Evolutionary conservation across 1,140 invertebrate genomes (phyloP).

Genomic region (Zaprionus camerounensis): DNA sequence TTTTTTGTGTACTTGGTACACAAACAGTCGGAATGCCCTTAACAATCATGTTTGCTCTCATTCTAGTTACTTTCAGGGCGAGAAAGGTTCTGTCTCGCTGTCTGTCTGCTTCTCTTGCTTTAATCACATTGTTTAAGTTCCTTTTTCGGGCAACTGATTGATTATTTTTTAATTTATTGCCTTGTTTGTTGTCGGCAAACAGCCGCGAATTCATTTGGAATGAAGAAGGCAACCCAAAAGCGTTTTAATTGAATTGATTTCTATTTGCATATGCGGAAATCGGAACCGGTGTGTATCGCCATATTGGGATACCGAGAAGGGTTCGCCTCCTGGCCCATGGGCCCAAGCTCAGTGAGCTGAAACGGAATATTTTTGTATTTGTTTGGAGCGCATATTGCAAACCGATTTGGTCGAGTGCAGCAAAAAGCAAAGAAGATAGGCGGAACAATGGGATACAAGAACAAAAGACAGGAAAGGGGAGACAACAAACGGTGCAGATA

Average conservation of each 20-base stretch:
- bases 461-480: neutral
- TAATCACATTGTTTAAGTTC: neutral
- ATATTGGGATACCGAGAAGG: neutral
- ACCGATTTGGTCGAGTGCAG: neutral
- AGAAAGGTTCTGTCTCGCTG: neutral
- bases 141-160: neutral
- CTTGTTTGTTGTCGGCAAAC: neutral
- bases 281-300: neutral
- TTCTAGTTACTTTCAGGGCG: too few species aligned
- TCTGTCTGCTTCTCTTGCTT: neutral
- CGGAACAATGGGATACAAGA: neutral
- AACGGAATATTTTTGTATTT: neutral
- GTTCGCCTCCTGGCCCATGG: too few species aligned
- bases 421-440: neutral
- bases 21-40: too few species aligned
- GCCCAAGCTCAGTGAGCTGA: neutral
- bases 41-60: too few species aligned
- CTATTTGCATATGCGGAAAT: slow-evolving; percentile 1
- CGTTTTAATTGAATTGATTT: slow-evolving; percentile 9
- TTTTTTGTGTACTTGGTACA: too few species aligned
- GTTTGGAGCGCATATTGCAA: neutral
- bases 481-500: neutral
- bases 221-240: neutral
- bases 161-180: slow-evolving; percentile 14
- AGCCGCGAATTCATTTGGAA: neutral